A percentile compares a stretch with the other conserved stretches of the same genome.
Evolutionary conservation across 2,888 invertebrate species (phyloP).

Genomic region (Troilus luridus): DNA sequence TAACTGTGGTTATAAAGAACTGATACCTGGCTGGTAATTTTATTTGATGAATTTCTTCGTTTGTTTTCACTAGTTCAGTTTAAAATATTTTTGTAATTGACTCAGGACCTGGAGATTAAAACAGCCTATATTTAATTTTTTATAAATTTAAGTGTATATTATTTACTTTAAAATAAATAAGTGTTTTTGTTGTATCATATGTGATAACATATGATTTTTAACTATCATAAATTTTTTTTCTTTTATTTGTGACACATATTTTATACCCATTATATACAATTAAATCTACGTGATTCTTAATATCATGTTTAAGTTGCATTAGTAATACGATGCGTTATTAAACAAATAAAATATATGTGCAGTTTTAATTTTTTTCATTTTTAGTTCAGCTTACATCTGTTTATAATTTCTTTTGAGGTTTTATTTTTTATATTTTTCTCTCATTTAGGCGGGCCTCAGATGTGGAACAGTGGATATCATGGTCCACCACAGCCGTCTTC

Average conservation of each 20-base stretch:
- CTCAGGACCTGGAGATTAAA: no score
- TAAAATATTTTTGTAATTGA: neutral
- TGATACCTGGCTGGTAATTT: no score
- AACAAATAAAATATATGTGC: slow-evolving; percentile 42
- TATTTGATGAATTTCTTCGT: no score
- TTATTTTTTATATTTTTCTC: neutral
- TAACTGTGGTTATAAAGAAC: no score
- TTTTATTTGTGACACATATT: neutral
- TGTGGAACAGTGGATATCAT: slow-evolving; percentile 58
- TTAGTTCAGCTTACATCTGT: neutral
- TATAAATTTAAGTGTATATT: neutral
- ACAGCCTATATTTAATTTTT: neutral
- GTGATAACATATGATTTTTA: slow-evolving; percentile 23
- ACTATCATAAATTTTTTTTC: neutral
- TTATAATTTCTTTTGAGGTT: neutral
- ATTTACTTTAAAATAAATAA: neutral
- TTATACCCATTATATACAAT: neutral
- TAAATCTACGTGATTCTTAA: neutral
- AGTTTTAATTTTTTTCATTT: neutral
- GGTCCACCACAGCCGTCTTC: slow-evolving; percentile 55
- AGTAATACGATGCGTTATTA: neutral
- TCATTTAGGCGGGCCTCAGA: slow-evolving; percentile 53
- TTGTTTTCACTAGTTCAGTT: no score
- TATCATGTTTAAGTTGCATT: neutral
- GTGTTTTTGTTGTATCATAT: neutral